Evolutionary conservation across 2,888 invertebrate genomes (phyloP).

Genomic region (Nebria salina): DNA sequence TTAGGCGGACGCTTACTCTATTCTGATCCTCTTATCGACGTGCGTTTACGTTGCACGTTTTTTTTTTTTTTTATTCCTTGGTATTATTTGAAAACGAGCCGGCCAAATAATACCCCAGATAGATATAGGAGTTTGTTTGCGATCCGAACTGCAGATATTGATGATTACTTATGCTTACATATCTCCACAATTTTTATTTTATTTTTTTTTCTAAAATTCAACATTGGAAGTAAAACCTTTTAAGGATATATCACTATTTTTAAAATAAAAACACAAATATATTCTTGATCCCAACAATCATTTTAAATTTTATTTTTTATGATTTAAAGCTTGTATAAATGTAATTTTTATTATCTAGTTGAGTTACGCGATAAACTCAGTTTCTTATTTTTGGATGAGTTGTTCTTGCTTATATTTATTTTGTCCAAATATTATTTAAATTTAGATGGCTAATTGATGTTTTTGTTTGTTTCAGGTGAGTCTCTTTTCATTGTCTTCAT

Average conservation of each 20-base stretch:
- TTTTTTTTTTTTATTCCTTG: not conserved
- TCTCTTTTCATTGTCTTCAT: not conserved
- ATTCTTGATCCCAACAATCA: too few species aligned
- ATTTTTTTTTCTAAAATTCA: too few species aligned
- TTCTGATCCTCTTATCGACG: constrained; percentile 46
- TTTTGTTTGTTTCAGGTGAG: constrained; percentile 12
- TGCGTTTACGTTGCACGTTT: constrained; percentile 34
- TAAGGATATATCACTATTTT: too few species aligned
- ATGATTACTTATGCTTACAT: constrained; percentile 24
- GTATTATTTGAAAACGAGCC: constrained; percentile 44
- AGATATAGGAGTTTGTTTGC: constrained; percentile 14
- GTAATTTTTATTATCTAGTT: too few species aligned
- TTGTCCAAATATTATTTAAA: too few species aligned
- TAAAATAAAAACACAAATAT: too few species aligned
- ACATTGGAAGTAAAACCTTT: not conserved
- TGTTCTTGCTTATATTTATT: too few species aligned
- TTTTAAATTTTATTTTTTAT: too few species aligned
- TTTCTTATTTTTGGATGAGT: too few species aligned
- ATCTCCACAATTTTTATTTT: not conserved
- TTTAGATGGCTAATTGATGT: not conserved
- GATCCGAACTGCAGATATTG: constrained; percentile 24
- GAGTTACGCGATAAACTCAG: too few species aligned
- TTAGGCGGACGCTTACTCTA: constrained; percentile 14
- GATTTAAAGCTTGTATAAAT: too few species aligned
- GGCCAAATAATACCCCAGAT: constrained; percentile 38